Conservation (phyloP, 2,113 vertebrate genomes). For the Marcusenius ussheri region DNA sequence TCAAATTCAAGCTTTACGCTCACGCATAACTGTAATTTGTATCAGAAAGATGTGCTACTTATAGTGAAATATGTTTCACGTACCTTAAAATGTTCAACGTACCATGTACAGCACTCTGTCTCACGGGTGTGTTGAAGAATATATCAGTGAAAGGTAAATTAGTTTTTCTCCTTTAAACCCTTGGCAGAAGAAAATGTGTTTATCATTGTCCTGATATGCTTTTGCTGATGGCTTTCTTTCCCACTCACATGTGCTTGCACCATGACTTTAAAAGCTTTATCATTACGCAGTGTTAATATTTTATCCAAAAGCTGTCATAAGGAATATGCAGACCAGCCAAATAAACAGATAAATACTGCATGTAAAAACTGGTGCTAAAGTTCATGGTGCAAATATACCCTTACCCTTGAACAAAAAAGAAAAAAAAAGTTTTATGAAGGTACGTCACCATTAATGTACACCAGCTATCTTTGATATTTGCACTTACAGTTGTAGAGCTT, state of each 20-base stretch:
- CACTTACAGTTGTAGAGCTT: background rate
- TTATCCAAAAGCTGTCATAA: background rate
- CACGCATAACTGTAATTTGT: background rate
- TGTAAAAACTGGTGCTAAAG: conserved; percentile 5
- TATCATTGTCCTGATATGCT: conserved; percentile 49
- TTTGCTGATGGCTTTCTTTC: conserved; percentile 48
- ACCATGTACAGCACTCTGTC: background rate
- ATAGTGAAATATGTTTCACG: background rate
- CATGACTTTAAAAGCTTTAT: background rate
- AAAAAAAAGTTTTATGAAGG: background rate
- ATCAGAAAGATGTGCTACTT: background rate
- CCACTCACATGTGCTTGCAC: conserved; percentile 33
- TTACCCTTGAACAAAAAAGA: background rate
- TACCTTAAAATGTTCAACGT: background rate
- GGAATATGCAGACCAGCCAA: background rate
- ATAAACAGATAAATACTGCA: background rate
- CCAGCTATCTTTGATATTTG: background rate
- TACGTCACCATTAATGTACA: background rate
- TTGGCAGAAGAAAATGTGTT: conserved; percentile 23
- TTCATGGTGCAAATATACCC: background rate
- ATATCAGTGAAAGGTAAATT: conserved; percentile 17
- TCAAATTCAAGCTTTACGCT: background rate
- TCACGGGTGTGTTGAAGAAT: background rate
- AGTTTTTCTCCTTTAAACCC: conserved; percentile 36
- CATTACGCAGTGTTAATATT: background rate